Conservation (phyloP, 1,140 invertebrate genomes). For the Brachionus asplanchnoidis region DNA sequence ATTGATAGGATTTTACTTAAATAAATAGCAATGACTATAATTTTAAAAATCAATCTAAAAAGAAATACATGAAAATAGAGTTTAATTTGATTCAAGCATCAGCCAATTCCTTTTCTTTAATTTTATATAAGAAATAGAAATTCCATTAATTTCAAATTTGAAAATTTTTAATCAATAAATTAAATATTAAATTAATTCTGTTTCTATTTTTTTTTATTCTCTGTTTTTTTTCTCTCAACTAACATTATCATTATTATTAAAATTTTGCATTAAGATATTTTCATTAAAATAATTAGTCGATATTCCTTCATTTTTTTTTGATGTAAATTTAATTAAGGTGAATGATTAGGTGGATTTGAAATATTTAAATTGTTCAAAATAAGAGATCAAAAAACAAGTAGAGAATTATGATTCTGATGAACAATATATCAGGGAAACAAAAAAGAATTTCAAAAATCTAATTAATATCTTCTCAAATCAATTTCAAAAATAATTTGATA, state of each 20-base stretch:
- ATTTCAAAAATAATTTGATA: conserved; percentile 10
- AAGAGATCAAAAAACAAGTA: conserved; percentile 21
- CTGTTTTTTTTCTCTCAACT: neutral
- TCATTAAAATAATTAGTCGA: conserved; percentile 38
- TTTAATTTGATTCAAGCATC: conserved; percentile 22
- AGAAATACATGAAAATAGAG: neutral
- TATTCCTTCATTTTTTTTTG: neutral
- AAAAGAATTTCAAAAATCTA: conserved; percentile 16
- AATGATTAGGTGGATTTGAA: conserved; percentile 32
- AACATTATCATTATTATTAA: conserved; percentile 20
- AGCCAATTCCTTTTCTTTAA: neutral
- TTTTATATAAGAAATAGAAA: conserved; percentile 23
- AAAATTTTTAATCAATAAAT: conserved; percentile 35
- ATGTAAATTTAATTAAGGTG: conserved; percentile 33
- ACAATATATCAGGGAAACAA: neutral
- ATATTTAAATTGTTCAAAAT: conserved; percentile 29
- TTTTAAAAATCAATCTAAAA: neutral
- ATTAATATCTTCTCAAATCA: conserved; percentile 32
- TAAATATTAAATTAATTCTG: conserved; percentile 33
- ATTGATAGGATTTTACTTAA: neutral
- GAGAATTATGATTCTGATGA: neutral
- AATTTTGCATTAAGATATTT: conserved; percentile 20
- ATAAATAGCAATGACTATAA: neutral
- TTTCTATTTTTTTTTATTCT: neutral
- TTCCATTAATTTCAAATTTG: conserved; percentile 6